Conservation (phyloP, 2,113 vertebrate species). For the Seriola aureovittata region DNA sequence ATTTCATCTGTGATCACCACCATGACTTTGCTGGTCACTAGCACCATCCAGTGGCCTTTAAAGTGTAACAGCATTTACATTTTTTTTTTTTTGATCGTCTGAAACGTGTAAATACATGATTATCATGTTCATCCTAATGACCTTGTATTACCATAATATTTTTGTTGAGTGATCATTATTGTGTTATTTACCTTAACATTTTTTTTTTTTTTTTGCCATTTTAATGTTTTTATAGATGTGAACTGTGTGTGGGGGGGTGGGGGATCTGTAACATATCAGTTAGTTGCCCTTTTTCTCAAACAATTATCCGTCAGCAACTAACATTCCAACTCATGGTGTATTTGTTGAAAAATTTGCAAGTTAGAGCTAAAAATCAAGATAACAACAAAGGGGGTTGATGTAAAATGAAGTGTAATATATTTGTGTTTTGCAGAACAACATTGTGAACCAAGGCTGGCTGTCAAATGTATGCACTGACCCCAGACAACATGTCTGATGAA, state of each 20-base stretch:
- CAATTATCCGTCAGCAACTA: slow-evolving; percentile 41
- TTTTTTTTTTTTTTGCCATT: slow-evolving; percentile 18
- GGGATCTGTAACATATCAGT: slow-evolving; percentile 56
- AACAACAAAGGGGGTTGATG: slow-evolving; percentile 17
- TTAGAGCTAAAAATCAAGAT: slow-evolving; percentile 25
- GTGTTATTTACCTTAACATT: slow-evolving; percentile 41
- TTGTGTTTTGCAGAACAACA: slow-evolving; percentile 51
- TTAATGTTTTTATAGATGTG: slow-evolving; percentile 48
- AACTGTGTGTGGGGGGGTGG: slow-evolving; percentile 8
- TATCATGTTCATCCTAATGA: slow-evolving; percentile 54
- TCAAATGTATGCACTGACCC: slow-evolving; percentile 36
- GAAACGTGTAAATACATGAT: slow-evolving; percentile 76
- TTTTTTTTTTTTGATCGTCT: slow-evolving; percentile 28
- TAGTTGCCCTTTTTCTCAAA: slow-evolving; percentile 37
- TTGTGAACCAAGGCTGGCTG: slow-evolving; percentile 33
- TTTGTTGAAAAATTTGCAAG: slow-evolving; percentile 33
- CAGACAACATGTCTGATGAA: slow-evolving; percentile 41
- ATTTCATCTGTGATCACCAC: slow-evolving; percentile 34
- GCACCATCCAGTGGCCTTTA: slow-evolving; percentile 78
- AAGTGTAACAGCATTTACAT: slow-evolving; percentile 55
- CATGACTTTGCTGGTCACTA: slow-evolving; percentile 68
- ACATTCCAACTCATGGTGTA: slow-evolving; percentile 58
- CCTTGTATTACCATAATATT: slow-evolving; percentile 49
- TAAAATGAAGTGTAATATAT: slow-evolving; percentile 65
- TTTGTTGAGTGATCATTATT: slow-evolving; percentile 59